A percentile compares a stretch with the other conserved stretches of the same genome.
phyloP scores from a whole-genome alignment of 2,113 vertebrate genomes.

The Sterna hirundo region DNA sequence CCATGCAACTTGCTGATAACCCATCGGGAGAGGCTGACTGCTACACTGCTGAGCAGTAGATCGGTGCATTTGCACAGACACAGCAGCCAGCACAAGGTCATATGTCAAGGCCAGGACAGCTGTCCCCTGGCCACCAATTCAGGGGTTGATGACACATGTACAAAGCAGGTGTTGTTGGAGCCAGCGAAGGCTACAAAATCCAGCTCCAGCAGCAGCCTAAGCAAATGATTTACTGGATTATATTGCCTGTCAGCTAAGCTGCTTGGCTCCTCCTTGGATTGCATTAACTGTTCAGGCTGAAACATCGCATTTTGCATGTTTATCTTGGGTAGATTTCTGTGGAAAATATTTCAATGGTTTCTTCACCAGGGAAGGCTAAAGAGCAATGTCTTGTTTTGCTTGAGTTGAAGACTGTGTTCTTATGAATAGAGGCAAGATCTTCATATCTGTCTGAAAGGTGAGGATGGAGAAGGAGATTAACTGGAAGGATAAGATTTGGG shows the following conservation, averaged over 20 bases:
- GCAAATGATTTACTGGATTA: neutral
- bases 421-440: neutral
- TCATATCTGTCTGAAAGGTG: neutral
- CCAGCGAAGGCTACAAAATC: neutral
- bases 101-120: neutral
- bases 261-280: neutral
- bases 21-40: neutral
- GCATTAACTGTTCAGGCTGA: neutral
- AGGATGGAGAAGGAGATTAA: neutral
- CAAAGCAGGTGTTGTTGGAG: neutral
- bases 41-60: fast-evolving
- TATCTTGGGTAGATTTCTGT: neutral
- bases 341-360: neutral
- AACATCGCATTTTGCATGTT: neutral
- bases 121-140: neutral
- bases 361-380: neutral
- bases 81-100: neutral
- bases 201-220: neutral
- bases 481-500: neutral
- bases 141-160: neutral
- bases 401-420: neutral
- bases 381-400: neutral
- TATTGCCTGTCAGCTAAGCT: neutral
- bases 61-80: fast-evolving
- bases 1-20: neutral